Conservation (phyloP, 2,113 vertebrate species). For the Hepsetus odoe region DNA sequence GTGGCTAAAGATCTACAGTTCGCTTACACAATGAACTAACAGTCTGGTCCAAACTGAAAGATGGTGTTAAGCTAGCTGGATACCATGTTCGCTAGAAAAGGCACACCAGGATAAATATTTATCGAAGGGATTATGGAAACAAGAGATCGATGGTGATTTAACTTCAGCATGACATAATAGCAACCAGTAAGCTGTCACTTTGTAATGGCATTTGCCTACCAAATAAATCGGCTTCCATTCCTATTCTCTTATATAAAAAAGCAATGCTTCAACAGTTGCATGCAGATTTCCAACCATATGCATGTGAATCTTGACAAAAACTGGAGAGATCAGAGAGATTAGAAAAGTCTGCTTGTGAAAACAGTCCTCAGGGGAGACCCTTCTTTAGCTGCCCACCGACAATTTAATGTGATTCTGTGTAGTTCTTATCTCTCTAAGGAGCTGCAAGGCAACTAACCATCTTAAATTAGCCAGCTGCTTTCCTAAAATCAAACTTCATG, state of each 20-base stretch:
- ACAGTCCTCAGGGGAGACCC: not conserved
- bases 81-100: conserved; percentile 35
- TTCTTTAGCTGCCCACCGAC: not conserved
- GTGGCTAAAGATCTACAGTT: conserved; percentile 49
- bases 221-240: not conserved
- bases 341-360: not conserved
- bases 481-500: not conserved
- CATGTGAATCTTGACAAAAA: not conserved
- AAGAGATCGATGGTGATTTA: conserved; percentile 34
- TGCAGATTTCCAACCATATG: not conserved
- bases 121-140: conserved; percentile 39
- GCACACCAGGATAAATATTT: conserved; percentile 46
- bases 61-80: conserved; percentile 41
- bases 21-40: conserved; percentile 52
- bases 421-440: not conserved
- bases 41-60: conserved; percentile 40
- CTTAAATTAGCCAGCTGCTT: not conserved
- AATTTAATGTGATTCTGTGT: not conserved
- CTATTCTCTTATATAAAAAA: not conserved
- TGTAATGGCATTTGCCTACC: not conserved
- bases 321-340: not conserved
- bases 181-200: not conserved
- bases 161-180: not conserved
- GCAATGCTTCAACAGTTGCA: not conserved
- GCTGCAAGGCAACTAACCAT: not conserved